These are phyloP conservation scores for Lutra lutra DNA, from an alignment of 2,797 vertebrate genomes.

Conservation along the genomic window DNA sequence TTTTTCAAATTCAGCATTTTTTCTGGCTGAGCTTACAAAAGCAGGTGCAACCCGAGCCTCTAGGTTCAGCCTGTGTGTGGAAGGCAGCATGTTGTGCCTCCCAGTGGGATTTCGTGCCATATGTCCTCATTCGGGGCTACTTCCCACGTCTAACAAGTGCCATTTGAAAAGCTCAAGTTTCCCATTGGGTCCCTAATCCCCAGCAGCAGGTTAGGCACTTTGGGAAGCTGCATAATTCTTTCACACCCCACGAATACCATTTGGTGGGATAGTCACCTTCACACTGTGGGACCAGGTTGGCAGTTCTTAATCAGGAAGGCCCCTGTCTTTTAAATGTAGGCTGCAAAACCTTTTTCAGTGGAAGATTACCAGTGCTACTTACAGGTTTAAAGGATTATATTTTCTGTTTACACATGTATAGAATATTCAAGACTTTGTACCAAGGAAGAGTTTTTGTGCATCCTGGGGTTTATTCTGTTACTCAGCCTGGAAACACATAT, in stretches of 20 bases:
- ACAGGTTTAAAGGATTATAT: background rate
- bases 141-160: constrained; percentile 39
- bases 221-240: background rate
- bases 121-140: background rate
- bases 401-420: background rate
- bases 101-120: background rate
- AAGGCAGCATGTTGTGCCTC: background rate
- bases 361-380: background rate
- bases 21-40: background rate
- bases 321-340: background rate
- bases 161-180: constrained; percentile 18
- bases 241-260: background rate
- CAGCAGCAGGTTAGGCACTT: background rate
- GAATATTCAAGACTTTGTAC: background rate
- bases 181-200: background rate
- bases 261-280: background rate
- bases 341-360: background rate
- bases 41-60: background rate
- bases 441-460: background rate
- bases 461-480: background rate
- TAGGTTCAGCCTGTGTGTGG: background rate
- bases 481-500: background rate
- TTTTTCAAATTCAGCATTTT: background rate
- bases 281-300: background rate
- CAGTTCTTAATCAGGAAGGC: background rate